Base-by-base conservation (phyloP, 2,888 invertebrate genomes). In the Pachymerium ferrugineum region DNA sequence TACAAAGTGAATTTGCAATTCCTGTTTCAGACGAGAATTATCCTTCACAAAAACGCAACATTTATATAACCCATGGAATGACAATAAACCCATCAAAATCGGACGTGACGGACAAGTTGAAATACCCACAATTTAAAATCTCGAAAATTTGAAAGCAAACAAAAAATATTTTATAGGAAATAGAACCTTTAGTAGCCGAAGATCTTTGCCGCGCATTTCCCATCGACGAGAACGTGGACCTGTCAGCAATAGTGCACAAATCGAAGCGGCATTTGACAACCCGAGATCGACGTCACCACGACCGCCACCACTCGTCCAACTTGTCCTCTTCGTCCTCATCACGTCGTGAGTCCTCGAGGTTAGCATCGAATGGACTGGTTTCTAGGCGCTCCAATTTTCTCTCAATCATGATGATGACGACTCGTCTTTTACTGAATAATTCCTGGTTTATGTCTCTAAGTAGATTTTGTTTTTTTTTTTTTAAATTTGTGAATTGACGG, bases 81-180 rank as follows among this genome's bases (percentile, higher is more conserved):
- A 97, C 82, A 94, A 95, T 68, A 97, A 97, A 84, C 96, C 97
- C 74, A 97, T 98, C 0, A 98, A 98, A 86, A 97, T 98, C 80
- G 98, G 97, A n/a, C 87, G 98, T 76, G 98, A 98, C 85, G 98
- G 98, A 75, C 86, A 87, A 82, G 86, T 85, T 80, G n/a, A n/a
- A n/a, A n/a, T n/a, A n/a, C n/a, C n/a, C n/a, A n/a, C n/a, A n/a
- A n/a, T n/a, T n/a, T n/a, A n/a, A n/a, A n/a, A n/a, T n/a, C n/a
- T n/a, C n/a, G n/a, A n/a, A n/a, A n/a, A n/a, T n/a, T n/a, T n/a
- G n/a, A n/a, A n/a, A n/a, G n/a, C n/a, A n/a, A n/a, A n/a, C n/a
- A n/a, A n/a, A n/a, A n/a, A n/a, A n/a, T n/a, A 35, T 16, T 74
- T 35, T 79, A 6, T 92, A 97, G 87, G 97, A 97, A 87, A 94